Evolutionary conservation across 92 coral and sea anemone genomes (phyloP).

Genomic region (Ricordea florida): DNA sequence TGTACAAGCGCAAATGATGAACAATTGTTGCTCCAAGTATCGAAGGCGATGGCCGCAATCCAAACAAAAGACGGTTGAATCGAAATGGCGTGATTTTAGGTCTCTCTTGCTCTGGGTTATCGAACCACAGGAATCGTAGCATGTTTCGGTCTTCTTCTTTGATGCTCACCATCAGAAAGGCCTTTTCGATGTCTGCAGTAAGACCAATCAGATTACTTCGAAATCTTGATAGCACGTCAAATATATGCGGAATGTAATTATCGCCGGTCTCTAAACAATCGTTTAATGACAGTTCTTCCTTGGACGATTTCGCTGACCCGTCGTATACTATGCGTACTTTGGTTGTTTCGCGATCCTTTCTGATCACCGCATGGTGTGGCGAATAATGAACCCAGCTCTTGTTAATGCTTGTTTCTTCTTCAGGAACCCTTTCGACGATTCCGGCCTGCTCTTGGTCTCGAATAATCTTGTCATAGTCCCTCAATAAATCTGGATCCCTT

Average conservation of each 20-base stretch:
- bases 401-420: background rate
- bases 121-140: constrained; percentile 60
- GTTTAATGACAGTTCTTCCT: constrained; percentile 19
- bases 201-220: constrained; percentile 13
- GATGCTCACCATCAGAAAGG: constrained; percentile 48
- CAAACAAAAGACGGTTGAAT: constrained; percentile 56
- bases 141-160: constrained; percentile 49
- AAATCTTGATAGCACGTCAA: constrained; percentile 33
- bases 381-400: constrained; percentile 18
- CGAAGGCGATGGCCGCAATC: constrained; percentile 59
- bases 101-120: background rate
- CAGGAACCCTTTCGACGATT: constrained; percentile 16
- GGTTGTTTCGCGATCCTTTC: constrained; percentile 54
- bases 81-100: constrained; percentile 18
- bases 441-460: constrained; percentile 33
- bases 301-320: constrained; percentile 27
- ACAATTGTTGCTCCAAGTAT: constrained; percentile 64
- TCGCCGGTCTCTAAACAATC: constrained; percentile 44
- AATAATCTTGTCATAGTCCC: constrained; percentile 24
- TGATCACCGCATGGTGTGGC: constrained; percentile 51
- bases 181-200: constrained; percentile 49
- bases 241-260: constrained; percentile 47
- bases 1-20: constrained; percentile 37
- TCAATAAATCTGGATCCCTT: constrained; percentile 17
- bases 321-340: constrained; percentile 50